phyloP scores from a whole-genome alignment of 2,797 vertebrate species.

The Lepidocolaptes lacrymiger region DNA sequence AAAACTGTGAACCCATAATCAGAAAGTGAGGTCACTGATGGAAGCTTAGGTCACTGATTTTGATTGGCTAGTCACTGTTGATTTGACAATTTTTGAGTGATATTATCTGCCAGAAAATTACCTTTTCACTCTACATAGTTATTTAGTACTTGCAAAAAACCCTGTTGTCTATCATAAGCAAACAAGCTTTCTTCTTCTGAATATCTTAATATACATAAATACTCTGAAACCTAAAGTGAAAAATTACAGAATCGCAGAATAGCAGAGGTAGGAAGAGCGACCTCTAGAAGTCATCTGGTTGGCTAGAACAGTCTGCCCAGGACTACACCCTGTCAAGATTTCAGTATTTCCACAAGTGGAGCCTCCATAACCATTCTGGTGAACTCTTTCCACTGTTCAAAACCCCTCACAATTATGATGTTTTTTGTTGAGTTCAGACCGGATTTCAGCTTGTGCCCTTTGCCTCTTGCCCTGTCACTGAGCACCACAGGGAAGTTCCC shows the following conservation, averaged over 20 bases:
- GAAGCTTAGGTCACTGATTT: neutral
- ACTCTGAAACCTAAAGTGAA: neutral
- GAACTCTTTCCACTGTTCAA: neutral
- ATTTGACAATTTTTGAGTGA: neutral
- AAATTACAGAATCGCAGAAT: accelerated
- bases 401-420: neutral
- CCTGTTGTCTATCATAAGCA: neutral
- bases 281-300: neutral
- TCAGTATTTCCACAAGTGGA: neutral
- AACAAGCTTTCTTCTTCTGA: neutral
- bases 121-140: neutral
- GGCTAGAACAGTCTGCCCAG: neutral
- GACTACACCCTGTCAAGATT: neutral
- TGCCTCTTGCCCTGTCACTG: neutral
- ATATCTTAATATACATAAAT: neutral
- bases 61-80: neutral
- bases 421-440: neutral
- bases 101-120: neutral
- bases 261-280: neutral
- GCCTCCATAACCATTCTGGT: neutral
- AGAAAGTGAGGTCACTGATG: constrained; percentile 16
- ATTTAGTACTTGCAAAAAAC: neutral
- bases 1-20: constrained; percentile 25
- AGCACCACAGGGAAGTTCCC: neutral
- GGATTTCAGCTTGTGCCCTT: neutral